Conservation (phyloP, 2,113 vertebrate species). For the Raja brachyura region DNA sequence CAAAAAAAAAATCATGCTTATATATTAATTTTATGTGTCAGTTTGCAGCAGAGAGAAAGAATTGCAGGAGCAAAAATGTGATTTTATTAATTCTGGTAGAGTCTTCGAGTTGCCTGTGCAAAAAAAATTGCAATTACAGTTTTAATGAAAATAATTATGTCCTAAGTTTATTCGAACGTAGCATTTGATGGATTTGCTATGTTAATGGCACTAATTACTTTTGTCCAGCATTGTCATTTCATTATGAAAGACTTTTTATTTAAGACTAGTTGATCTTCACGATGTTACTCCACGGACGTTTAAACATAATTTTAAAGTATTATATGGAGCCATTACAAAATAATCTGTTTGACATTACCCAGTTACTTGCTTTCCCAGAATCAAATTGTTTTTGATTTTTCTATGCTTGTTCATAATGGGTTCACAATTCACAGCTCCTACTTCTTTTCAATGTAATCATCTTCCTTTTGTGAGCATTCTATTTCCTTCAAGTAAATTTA, state of each 20-base stretch:
- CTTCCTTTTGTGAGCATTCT: neutral
- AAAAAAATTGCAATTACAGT: neutral
- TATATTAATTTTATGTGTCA: neutral
- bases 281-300: neutral
- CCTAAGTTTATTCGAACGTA: neutral
- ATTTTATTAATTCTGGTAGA: slow-evolving; percentile 1
- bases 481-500: no score
- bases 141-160: neutral
- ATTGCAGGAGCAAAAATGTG: neutral
- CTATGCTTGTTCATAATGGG: neutral
- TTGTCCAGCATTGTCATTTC: neutral
- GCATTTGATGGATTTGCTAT: neutral
- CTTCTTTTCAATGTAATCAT: neutral
- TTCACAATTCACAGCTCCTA: neutral
- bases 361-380: neutral
- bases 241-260: neutral
- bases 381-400: neutral
- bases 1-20: neutral
- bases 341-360: neutral
- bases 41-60: neutral
- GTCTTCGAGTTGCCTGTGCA: neutral
- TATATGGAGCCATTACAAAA: neutral
- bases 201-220: neutral
- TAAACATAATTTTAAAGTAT: neutral
- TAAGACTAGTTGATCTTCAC: neutral